These are phyloP conservation scores for Tribolium castaneum DNA, from an alignment of 1,140 invertebrate species.

Conservation along the genomic window DNA sequence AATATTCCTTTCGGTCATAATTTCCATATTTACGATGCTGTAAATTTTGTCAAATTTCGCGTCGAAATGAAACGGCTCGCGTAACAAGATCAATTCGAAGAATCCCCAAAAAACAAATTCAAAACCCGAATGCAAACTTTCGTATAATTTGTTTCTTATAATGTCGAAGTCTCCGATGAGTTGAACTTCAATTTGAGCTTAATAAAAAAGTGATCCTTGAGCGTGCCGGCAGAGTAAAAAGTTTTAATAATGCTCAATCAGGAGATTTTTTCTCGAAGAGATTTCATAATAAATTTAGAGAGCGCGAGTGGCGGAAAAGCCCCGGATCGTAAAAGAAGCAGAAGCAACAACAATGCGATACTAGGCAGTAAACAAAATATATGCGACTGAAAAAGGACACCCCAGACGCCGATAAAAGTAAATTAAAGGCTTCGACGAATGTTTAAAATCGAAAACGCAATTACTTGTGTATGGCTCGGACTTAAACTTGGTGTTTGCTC, in stretches of 20 bases:
- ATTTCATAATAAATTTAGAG: constrained; percentile 33
- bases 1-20: constrained; percentile 17
- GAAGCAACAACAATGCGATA: constrained; percentile 25
- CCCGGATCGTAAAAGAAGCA: background rate
- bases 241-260: constrained; percentile 36
- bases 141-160: constrained; percentile 19
- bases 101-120: constrained; percentile 5
- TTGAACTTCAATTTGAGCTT: constrained; percentile 28
- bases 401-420: constrained; percentile 49
- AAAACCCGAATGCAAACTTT: background rate
- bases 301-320: background rate
- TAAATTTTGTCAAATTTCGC: background rate
- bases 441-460: constrained; percentile 50
- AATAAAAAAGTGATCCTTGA: constrained; percentile 27
- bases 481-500: constrained; percentile 39
- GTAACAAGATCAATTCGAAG: constrained; percentile 6
- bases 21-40: constrained; percentile 8
- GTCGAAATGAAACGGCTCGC: background rate
- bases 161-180: constrained; percentile 9
- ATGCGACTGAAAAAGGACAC: constrained; percentile 38
- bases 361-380: constrained; percentile 34
- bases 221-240: constrained; percentile 18
- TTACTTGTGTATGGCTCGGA: constrained; percentile 37
- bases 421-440: constrained; percentile 46
- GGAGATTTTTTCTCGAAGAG: constrained; percentile 24